Percentiles rank a stretch among this genome's conserved stretches.
phyloP scores from a whole-genome alignment of 53 echinoderm and acorn worm species.

The Echinometra lucunter region DNA sequence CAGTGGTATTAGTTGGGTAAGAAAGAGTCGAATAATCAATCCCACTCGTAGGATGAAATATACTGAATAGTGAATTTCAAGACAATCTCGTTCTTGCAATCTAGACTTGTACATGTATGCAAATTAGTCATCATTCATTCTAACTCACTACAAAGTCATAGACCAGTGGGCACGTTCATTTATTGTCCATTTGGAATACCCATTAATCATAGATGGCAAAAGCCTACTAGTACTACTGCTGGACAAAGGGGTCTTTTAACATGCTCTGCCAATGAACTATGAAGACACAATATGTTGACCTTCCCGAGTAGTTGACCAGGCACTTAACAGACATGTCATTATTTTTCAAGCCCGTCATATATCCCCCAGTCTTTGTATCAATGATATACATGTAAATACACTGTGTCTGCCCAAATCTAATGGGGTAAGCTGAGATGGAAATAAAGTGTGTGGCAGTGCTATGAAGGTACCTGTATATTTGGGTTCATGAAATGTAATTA shows the following conservation, averaged over 20 bases:
- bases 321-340: background rate
- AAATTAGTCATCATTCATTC: conserved; percentile 1
- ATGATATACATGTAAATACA: background rate
- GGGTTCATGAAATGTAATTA: background rate
- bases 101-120: background rate
- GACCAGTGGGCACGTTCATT: background rate
- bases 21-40: background rate
- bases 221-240: background rate
- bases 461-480: background rate
- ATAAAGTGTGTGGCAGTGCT: background rate
- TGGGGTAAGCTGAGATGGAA: background rate
- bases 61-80: background rate
- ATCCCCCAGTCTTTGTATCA: background rate
- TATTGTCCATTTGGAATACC: background rate
- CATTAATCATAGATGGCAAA: background rate
- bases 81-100: background rate
- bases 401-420: background rate
- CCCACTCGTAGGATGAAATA: background rate
- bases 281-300: conserved; percentile 38
- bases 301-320: background rate
- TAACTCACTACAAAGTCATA: background rate
- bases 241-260: background rate
- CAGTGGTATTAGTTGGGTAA: background rate
- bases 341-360: background rate
- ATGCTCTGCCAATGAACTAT: conserved; percentile 20